These are phyloP conservation scores for Neotoma lepida DNA, from an alignment of 2,113 vertebrate species.

Conservation along the genomic window DNA sequence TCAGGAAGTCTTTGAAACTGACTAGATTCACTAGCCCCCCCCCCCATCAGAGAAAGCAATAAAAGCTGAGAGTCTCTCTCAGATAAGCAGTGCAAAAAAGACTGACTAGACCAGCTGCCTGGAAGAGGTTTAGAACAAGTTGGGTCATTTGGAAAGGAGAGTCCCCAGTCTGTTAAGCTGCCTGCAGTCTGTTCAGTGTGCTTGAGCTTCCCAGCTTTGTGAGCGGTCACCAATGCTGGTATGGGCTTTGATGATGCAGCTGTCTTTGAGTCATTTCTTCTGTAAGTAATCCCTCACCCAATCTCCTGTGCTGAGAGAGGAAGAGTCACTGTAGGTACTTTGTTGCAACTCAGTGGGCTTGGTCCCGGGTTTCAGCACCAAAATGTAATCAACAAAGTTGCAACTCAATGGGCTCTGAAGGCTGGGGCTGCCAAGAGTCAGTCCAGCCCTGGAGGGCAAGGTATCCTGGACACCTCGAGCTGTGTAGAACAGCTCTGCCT, in stretches of 20 bases:
- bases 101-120: not conserved
- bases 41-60: not conserved
- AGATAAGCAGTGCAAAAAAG: not conserved
- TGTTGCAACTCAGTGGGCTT: too few species aligned
- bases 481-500: too few species aligned
- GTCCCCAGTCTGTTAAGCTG: not conserved
- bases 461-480: too few species aligned
- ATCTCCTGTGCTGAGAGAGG: not conserved
- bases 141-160: not conserved
- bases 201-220: not conserved
- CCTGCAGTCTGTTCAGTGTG: not conserved
- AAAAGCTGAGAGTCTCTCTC: not conserved
- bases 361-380: too few species aligned
- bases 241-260: not conserved
- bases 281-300: not conserved
- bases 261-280: not conserved
- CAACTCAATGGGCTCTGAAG: too few species aligned
- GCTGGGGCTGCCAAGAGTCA: too few species aligned
- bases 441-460: too few species aligned
- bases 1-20: not conserved
- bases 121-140: not conserved
- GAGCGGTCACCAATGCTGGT: not conserved
- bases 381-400: too few species aligned
- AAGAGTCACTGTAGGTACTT: not conserved
- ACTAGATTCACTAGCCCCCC: not conserved